These are phyloP conservation scores for Platypus cylindrus DNA, from an alignment of 2,888 invertebrate species.

Conservation along the genomic window DNA sequence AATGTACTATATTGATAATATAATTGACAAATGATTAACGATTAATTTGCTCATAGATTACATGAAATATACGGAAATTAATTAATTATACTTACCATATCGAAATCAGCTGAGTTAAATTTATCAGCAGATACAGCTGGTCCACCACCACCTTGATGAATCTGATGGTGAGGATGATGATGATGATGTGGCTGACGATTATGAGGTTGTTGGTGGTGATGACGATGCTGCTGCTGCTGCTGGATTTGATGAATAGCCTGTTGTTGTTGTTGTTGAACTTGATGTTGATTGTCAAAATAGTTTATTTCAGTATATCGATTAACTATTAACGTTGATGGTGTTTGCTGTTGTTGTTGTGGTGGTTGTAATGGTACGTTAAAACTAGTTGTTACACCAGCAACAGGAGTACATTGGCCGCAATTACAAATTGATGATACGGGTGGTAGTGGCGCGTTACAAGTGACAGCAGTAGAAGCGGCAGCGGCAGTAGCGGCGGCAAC, in stretches of 20 bases:
- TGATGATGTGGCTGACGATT: no score
- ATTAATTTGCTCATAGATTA: no score
- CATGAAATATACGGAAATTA: no score
- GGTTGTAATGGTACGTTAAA: constrained; percentile 15
- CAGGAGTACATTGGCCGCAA: constrained; percentile 15
- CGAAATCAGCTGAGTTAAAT: constrained; percentile 12
- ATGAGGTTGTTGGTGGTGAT: no score
- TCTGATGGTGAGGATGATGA: no score
- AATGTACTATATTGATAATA: no score
- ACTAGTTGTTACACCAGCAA: no score
- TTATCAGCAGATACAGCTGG: no score
- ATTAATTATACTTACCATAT: constrained; percentile 15
- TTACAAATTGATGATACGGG: no score
- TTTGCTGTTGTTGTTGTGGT: constrained; percentile 14
- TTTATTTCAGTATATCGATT: constrained; percentile 38
- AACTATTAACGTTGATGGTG: constrained; percentile 34
- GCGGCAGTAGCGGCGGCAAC: constrained; percentile 37
- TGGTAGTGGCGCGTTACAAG: constrained; percentile 42
- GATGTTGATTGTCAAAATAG: constrained; percentile 34
- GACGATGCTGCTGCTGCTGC: no score
- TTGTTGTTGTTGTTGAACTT: constrained; percentile 14
- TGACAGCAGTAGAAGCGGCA: constrained; percentile 39
- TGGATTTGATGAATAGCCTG: constrained; percentile 12
- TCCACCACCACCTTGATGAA: no score
- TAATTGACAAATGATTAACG: no score